These are phyloP conservation scores for Acanthisitta chloris DNA, from an alignment of 2,113 vertebrate genomes.

Conservation along the genomic window DNA sequence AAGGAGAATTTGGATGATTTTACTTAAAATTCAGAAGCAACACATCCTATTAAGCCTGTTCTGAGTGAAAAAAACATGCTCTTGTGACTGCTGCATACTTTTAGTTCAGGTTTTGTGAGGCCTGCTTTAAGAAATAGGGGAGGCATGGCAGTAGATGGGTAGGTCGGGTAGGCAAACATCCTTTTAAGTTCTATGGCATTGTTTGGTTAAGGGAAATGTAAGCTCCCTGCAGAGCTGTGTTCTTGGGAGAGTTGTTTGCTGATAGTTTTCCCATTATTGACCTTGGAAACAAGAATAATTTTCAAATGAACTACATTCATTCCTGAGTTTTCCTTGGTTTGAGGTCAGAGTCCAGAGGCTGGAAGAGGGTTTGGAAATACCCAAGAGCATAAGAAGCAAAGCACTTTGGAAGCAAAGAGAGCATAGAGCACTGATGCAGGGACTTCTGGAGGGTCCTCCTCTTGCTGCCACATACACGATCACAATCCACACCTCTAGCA, in stretches of 20 bases:
- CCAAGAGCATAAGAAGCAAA: not conserved
- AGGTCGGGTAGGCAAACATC: not conserved
- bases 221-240: not conserved
- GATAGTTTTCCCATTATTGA: constrained; percentile 1
- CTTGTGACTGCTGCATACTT: not conserved
- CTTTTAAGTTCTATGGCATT: not conserved
- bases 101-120: not conserved
- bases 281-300: constrained; percentile 13
- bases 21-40: not conserved
- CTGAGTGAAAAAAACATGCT: not conserved
- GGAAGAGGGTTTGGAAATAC: not conserved
- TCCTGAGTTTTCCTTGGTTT: not conserved
- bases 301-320: constrained; percentile 20
- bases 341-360: not conserved
- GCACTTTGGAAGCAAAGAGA: not conserved
- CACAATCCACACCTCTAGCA: not conserved
- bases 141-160: not conserved
- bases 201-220: not conserved
- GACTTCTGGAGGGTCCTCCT: not conserved
- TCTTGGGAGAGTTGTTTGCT: not conserved
- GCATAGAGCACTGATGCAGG: not conserved
- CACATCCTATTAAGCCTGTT: not conserved
- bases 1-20: not conserved
- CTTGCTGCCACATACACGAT: not conserved
- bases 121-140: not conserved